These are phyloP conservation scores for Notodonta ziczac DNA, from an alignment of 2,888 invertebrate genomes.

Conservation along the genomic window DNA sequence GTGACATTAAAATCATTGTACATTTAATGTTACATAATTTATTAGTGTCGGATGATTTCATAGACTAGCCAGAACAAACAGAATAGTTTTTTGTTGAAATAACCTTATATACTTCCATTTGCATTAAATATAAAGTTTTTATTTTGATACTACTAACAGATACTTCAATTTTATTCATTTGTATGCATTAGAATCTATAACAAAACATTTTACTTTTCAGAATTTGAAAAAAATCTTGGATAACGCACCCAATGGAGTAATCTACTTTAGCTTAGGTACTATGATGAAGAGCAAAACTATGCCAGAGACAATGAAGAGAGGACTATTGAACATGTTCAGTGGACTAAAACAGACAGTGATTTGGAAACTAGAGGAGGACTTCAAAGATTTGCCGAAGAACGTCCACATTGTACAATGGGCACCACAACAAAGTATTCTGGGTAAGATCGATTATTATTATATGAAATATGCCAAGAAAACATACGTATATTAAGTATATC, in stretches of 20 bases:
- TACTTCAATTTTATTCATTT: no score
- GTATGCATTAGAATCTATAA: no score
- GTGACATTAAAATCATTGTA: no score
- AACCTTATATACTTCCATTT: no score
- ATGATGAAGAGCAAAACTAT: conserved; percentile 59
- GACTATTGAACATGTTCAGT: conserved; percentile 61
- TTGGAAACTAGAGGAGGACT: conserved; percentile 70
- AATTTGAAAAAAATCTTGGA: conserved; percentile 51
- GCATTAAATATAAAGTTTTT: no score
- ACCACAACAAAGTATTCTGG: conserved; percentile 65
- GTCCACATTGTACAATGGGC: conserved; percentile 68
- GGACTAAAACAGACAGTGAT: conserved; percentile 69
- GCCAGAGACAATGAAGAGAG: conserved; percentile 51
- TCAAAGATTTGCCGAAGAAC: conserved; percentile 58
- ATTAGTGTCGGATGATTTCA: no score
- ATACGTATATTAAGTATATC: no score
- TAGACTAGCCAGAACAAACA: no score
- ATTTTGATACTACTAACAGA: no score
- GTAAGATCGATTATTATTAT: conserved; percentile 33
- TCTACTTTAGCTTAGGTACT: conserved; percentile 78
- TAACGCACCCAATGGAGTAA: conserved; percentile 65
- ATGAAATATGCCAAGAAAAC: no score
- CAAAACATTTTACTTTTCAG: conserved; percentile 15
- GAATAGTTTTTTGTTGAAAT: no score
- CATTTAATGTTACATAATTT: no score